Evolutionary conservation across 2,113 vertebrate species (phyloP), one percentile per base, ranked within the genome.

Genomic region (Gasterosteus nipponicus): DNA sequence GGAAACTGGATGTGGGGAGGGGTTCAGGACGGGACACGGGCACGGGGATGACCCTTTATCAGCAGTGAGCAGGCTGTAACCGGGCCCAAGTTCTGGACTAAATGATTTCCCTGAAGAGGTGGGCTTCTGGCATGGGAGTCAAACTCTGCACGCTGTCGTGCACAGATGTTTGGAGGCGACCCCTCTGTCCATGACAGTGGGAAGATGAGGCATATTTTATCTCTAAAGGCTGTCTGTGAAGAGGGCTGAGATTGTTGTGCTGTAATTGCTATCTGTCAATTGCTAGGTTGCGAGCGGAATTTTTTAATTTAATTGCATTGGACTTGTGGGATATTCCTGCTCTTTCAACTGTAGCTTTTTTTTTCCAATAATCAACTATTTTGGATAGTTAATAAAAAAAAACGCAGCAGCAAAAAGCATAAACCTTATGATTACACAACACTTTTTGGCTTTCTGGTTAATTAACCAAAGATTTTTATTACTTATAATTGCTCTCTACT

Each of bases 71-170:
- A 93, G 93, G 78, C 87, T 72, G 82, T 42, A 71, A 87, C 89
- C 77, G 69, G 81, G 84, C 83, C 84, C 77, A 71, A 88, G 75
- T 90, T 93, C 85, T 85, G 22, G 19, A 85, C 85, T 90, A 86
- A 90, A 90, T 93, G 81, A 94, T 94, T 94, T 93, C 93, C 90
- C 89, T 64, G 79, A 92, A 93, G 87, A 87, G 78, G 62, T 76
- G 68, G 64, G 63, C 66, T 81, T 81, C 79, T 78, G 86, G 86
- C 80, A 81, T 60, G 0, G 0, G 47, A 86, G 74, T 82, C 87
- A 78, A 76, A 84, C 69, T 84, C 74, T 33, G 81, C 73, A 86
- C 74, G 62, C 77, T 86, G 89, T 91, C 80, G 72, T 83, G 66
- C 78, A 75, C 65, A 87, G 73, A 90, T 84, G 89, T 78, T 80